Base-by-base conservation (phyloP, 2,888 invertebrate genomes). In the Meteorus colon region DNA sequence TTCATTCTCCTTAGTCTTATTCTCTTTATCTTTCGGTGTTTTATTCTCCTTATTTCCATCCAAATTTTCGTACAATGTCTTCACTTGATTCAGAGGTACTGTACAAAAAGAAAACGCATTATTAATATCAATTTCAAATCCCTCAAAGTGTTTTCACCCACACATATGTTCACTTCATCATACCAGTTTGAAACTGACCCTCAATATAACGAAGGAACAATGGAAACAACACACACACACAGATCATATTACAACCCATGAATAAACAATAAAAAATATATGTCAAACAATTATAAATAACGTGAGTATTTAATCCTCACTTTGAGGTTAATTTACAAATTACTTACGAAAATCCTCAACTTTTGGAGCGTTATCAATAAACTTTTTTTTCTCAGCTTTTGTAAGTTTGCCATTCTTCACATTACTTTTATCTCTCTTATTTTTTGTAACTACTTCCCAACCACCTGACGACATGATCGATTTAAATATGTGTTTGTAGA, bases 281-380 rank as follows among this genome's bases (percentile, higher is more conserved):
- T 12, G 1, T 41, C 8, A 8, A 41, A 41, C 12, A 8, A 1
- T 65, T 63, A 63, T n/a, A 73, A 65, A 41, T 45, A 34, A 27
- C 29, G 24, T 27, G 29, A 65, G 14, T 71, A 37, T 10, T 60
- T 14, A n/a, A 73, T 24, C 24, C 67, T 16, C 10, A n/a, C 6
- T 41, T 51, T 45, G n/a, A 79, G 68, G 67, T 73, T 67, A 74
- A 10, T n/a, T 70, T 76, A 48, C 10, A 29, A 31, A 31, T 81
- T 82, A 92, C 94, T 92, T 90, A 95, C 95, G 90, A 86, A 95
- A 92, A 89, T 95, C 95, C 86, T 95, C 95, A 79, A 94, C 91
- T 91, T 94, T 95, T 34, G 94, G 93, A 68, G 92, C 92, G 89
- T 92, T 93, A 87, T 93, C 92, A 73, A 90, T 88, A 74, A 91